Conservation (phyloP, 1,140 invertebrate species). For the Xylocopa sonorina region DNA sequence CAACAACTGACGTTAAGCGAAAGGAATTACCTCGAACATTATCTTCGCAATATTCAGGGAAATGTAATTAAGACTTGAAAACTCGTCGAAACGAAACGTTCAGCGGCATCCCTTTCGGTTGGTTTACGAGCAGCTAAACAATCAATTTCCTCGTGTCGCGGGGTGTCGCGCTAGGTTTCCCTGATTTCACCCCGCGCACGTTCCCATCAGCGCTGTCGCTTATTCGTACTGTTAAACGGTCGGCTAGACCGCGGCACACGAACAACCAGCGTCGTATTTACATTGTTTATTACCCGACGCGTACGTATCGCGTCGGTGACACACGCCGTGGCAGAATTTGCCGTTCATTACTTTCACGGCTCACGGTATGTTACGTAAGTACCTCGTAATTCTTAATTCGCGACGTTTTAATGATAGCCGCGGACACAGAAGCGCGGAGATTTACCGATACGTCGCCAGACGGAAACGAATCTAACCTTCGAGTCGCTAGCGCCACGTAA, state of each 20-base stretch:
- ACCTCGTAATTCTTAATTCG: slow-evolving; percentile 49
- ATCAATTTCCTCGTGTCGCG: not conserved
- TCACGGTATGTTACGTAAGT: slow-evolving; percentile 40
- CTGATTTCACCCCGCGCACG: not conserved
- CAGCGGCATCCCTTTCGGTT: not conserved
- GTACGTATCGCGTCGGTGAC: slow-evolving; percentile 36
- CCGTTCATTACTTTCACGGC: slow-evolving; percentile 47
- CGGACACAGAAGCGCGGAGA: slow-evolving; percentile 43
- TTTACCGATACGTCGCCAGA: slow-evolving; percentile 39
- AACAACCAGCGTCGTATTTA: slow-evolving; percentile 43
- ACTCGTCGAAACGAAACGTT: not conserved
- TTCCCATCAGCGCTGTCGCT: slow-evolving; percentile 6
- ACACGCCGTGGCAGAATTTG: slow-evolving; percentile 30
- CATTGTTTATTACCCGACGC: slow-evolving; percentile 43
- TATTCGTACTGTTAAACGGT: slow-evolving; percentile 9
- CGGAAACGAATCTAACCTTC: slow-evolving; percentile 21
- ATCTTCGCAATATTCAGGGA: not conserved
- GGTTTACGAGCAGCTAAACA: slow-evolving; percentile 19
- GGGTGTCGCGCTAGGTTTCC: not conserved
- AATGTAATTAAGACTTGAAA: not conserved
- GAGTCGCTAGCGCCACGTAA: not conserved
- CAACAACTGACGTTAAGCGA: too few relatives aligned
- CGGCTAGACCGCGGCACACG: slow-evolving; percentile 7
- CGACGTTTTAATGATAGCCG: slow-evolving; percentile 47
- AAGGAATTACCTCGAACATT: too few relatives aligned